These are phyloP conservation scores for Callipepla californica DNA, from an alignment of 2,113 vertebrate species.

Conservation along the genomic window DNA sequence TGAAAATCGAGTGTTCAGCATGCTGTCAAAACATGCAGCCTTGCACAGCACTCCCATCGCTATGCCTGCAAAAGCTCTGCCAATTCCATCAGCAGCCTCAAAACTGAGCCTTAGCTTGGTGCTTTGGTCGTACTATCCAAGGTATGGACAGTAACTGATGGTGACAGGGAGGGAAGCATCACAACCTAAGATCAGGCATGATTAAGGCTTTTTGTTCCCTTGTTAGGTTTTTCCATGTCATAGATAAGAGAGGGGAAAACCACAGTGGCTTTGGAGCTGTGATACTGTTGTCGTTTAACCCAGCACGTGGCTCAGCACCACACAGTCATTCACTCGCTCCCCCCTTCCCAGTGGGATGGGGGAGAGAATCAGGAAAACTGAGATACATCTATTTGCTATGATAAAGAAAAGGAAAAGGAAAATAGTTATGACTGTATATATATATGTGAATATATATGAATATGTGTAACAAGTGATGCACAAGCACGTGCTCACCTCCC, in stretches of 20 bases:
- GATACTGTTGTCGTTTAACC: neutral
- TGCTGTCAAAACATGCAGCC: neutral
- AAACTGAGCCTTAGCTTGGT: neutral
- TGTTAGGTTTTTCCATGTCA: neutral
- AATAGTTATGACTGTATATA: too few species aligned
- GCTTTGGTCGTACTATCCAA: neutral
- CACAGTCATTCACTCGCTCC: too few species aligned
- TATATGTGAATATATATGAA: too few species aligned
- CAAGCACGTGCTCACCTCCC: too few species aligned
- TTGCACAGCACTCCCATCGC: neutral
- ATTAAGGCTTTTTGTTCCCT: neutral
- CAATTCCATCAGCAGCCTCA: neutral
- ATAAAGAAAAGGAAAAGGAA: too few species aligned
- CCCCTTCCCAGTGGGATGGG: too few species aligned
- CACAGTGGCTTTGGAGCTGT: neutral
- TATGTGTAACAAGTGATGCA: too few species aligned
- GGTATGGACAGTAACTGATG: fast-evolving
- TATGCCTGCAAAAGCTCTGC: neutral
- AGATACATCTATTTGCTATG: too few species aligned
- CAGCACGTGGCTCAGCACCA: too few species aligned
- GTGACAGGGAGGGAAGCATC: neutral
- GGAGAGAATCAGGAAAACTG: too few species aligned
- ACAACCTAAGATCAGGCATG: neutral
- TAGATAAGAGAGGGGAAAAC: neutral
- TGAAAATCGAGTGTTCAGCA: neutral